These are phyloP conservation scores for Lipophrys pholis DNA, from an alignment of 2,113 vertebrate species.

Conservation along the genomic window DNA sequence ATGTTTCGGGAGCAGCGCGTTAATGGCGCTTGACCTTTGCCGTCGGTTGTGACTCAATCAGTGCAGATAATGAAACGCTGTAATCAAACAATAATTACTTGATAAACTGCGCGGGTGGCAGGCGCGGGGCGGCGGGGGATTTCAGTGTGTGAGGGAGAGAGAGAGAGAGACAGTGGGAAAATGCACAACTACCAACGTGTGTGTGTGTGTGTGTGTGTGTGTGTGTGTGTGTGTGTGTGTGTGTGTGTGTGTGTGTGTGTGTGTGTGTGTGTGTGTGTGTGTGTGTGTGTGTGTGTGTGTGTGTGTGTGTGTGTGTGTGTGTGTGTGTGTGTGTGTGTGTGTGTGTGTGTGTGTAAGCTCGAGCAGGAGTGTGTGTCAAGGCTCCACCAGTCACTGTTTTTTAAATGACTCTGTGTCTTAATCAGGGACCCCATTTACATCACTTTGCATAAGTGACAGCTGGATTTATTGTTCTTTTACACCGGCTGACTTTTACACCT, in stretches of 20 bases:
- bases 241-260: neutral
- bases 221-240: neutral
- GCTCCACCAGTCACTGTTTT: conserved; percentile 77
- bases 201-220: neutral
- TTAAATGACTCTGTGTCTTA: conserved; percentile 84
- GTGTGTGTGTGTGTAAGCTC: neutral
- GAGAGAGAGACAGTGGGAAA: conserved; percentile 20
- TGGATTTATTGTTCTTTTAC: conserved; percentile 84
- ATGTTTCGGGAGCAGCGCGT: conserved; percentile 79
- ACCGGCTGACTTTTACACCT: conserved; percentile 79
- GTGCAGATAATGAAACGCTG: conserved; percentile 87
- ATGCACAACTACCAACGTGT: conserved; percentile 32
- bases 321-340: neutral
- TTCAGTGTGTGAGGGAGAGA: conserved; percentile 14
- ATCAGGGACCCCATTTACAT: conserved; percentile 84
- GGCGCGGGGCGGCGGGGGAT: conserved; percentile 65
- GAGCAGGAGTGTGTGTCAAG: conserved; percentile 59
- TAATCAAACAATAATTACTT: conserved; percentile 90
- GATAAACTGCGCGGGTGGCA: conserved; percentile 85
- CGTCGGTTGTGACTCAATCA: conserved; percentile 85
- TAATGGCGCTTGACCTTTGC: conserved; percentile 87
- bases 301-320: neutral
- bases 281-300: conserved; percentile 2
- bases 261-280: neutral
- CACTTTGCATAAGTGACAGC: conserved; percentile 85